These are phyloP conservation scores for Propithecus coquereli DNA, from an alignment of 2,113 vertebrate species.

Conservation along the genomic window DNA sequence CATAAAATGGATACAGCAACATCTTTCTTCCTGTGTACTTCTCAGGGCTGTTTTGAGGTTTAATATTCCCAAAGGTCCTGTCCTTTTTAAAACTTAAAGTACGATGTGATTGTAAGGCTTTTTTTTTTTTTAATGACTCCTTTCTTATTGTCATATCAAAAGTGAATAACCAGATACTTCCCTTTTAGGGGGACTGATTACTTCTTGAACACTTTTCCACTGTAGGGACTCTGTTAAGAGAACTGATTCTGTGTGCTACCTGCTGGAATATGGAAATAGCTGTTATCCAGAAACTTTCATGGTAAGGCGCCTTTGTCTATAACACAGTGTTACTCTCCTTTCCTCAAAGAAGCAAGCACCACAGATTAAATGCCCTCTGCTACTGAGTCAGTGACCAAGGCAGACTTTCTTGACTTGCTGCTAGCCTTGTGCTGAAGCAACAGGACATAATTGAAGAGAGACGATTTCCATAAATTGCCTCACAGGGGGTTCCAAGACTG, in stretches of 20 bases:
- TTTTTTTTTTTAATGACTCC: neutral
- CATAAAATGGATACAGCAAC: neutral
- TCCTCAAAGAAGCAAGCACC: neutral
- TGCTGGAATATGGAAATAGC: neutral
- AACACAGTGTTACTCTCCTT: neutral
- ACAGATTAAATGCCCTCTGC: neutral
- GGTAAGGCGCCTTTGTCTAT: neutral
- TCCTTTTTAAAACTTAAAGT: slow-evolving; percentile 23
- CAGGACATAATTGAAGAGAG: slow-evolving; percentile 1
- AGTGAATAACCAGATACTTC: slow-evolving; percentile 7
- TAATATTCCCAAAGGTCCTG: neutral
- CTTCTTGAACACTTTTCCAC: neutral
- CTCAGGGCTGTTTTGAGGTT: neutral
- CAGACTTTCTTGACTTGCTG: neutral
- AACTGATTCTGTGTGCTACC: neutral
- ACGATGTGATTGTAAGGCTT: neutral
- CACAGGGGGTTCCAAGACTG: slow-evolving; percentile 37
- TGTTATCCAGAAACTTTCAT: neutral
- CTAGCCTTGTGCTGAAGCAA: neutral
- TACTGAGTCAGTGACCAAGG: slow-evolving; percentile 15
- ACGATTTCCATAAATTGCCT: slow-evolving; percentile 51
- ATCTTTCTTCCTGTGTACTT: neutral
- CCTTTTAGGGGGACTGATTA: slow-evolving; percentile 31
- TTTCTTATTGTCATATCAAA: slow-evolving; percentile 28
- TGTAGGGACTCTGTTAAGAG: neutral